Evolutionary conservation across 1,140 invertebrate genomes (phyloP).

Genomic region (Pseudomyrmex sp.): DNA sequence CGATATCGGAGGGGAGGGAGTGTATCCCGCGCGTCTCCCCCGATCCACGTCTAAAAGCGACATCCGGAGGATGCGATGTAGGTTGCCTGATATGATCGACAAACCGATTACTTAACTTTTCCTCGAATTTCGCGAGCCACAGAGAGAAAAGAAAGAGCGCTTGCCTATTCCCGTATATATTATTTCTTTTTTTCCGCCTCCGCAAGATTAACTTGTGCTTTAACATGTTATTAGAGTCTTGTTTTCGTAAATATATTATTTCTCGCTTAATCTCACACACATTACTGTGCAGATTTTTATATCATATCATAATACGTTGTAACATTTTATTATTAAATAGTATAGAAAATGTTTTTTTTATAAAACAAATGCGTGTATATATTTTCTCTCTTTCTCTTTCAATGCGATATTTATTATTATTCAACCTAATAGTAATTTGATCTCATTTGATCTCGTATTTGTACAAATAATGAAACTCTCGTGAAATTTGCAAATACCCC

Average conservation of each 20-base stretch:
- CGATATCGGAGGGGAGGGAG: slow-evolving; percentile 19
- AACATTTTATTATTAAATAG: background rate
- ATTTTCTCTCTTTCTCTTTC: no score
- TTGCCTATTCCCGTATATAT: background rate
- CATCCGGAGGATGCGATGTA: background rate
- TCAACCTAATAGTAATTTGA: no score
- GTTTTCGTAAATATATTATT: background rate
- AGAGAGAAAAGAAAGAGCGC: background rate
- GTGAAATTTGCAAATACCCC: no score
- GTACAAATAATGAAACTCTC: no score
- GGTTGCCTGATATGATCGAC: slow-evolving; percentile 29
- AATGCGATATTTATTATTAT: no score
- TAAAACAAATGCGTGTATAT: no score
- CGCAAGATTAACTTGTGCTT: background rate
- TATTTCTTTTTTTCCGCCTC: background rate
- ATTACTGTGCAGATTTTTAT: no score
- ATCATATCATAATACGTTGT: background rate
- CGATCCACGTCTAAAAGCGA: slow-evolving; percentile 25
- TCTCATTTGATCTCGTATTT: no score
- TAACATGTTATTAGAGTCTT: background rate
- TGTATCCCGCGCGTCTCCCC: slow-evolving; percentile 2
- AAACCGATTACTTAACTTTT: slow-evolving; percentile 44
- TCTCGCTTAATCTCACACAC: no score
- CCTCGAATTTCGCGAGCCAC: slow-evolving; percentile 19
- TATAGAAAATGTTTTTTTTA: no score